phyloP scores from a whole-genome alignment of 2,888 invertebrate species.

The Cephus nigrinus region DNA sequence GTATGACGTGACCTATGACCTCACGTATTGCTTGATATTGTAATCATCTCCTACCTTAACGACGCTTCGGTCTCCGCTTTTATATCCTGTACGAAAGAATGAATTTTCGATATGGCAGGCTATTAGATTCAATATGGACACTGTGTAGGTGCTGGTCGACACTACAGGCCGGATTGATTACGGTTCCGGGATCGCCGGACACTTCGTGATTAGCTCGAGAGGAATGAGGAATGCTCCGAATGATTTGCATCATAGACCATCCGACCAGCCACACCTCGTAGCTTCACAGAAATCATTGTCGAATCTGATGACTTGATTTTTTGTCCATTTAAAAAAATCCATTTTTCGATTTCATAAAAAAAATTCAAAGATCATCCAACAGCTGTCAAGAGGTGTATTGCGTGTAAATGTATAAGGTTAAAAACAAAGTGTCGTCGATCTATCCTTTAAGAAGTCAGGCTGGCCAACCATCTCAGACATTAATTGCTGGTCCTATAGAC shows the following conservation, averaged over 20 bases:
- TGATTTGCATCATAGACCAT: neutral
- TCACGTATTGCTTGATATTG: neutral
- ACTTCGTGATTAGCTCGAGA: constrained; percentile 2
- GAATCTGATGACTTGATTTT: neutral
- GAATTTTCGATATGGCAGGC: neutral
- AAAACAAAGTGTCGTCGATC: neutral
- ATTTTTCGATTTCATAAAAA: neutral
- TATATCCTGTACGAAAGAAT: neutral
- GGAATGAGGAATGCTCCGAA: neutral
- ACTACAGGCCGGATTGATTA: neutral
- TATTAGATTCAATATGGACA: neutral
- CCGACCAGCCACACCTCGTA: neutral
- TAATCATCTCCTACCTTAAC: neutral
- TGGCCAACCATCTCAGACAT: neutral
- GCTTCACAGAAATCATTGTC: neutral
- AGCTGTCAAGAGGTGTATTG: neutral
- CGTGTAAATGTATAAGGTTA: neutral
- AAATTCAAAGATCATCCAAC: neutral
- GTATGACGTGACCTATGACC: constrained; percentile 5
- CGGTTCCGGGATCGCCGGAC: constrained; percentile 2
- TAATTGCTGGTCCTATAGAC: neutral
- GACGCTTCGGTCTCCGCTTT: neutral
- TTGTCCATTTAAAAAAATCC: too few species aligned
- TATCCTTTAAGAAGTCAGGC: neutral
- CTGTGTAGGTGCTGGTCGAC: neutral